Conservation (phyloP, 2,797 vertebrate species). For the Apodemus agrarius region DNA sequence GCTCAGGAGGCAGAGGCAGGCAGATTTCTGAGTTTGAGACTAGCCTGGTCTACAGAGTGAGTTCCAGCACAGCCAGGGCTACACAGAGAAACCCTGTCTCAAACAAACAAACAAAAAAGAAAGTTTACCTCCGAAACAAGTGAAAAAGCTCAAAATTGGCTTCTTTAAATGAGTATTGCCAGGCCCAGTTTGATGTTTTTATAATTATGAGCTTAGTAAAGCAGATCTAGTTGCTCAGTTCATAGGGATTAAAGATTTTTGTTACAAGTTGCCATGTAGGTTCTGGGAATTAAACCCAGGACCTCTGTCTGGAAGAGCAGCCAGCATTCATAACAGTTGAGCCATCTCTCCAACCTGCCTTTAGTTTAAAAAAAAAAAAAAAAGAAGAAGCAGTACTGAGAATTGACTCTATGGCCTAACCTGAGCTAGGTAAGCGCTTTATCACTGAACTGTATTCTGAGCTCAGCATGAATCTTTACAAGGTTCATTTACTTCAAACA, state of each 20-base stretch:
- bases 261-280: not conserved
- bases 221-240: not conserved
- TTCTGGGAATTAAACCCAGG: not conserved
- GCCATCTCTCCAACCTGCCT: not conserved
- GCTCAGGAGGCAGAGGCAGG: not conserved
- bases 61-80: too few relatives aligned
- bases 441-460: not conserved
- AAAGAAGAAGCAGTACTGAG: not conserved
- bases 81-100: too few relatives aligned
- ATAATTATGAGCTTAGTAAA: not conserved
- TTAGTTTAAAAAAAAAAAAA: not conserved
- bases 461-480: constrained; percentile 40
- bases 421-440: not conserved
- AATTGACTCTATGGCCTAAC: not conserved
- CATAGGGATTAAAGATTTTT: constrained; percentile 41
- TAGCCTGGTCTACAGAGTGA: too few relatives aligned
- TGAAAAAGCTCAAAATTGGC: constrained; percentile 54
- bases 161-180: constrained; percentile 50
- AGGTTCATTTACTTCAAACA: constrained; percentile 62
- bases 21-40: too few relatives aligned
- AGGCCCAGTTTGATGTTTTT: constrained; percentile 39
- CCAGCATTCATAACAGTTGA: not conserved
- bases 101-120: too few relatives aligned
- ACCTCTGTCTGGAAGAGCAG: not conserved
- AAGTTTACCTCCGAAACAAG: constrained; percentile 21